These are phyloP conservation scores for Zosterops borbonicus DNA, from an alignment of 2,113 vertebrate genomes.

Conservation along the genomic window DNA sequence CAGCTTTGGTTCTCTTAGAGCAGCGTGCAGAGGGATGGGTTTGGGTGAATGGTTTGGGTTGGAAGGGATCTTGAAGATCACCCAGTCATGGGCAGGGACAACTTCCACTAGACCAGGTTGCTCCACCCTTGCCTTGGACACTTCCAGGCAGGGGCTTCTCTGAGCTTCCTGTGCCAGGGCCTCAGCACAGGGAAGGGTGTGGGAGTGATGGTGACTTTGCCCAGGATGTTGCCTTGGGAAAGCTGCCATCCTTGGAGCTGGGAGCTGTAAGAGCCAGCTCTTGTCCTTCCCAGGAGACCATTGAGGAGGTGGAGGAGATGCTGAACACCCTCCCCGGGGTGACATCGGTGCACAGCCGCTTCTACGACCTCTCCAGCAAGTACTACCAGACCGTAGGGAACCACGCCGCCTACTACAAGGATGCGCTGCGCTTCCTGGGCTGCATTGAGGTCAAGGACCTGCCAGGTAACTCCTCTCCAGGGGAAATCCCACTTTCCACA, in stretches of 20 bases:
- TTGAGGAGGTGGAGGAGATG: slow-evolving; percentile 94
- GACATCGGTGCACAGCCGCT: slow-evolving; percentile 93
- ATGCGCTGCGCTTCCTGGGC: slow-evolving; percentile 91
- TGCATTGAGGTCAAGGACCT: slow-evolving; percentile 93
- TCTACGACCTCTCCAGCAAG: slow-evolving; percentile 97
- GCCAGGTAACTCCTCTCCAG: slow-evolving; percentile 73
- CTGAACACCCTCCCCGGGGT: slow-evolving; percentile 88
- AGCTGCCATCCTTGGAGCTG: background rate
- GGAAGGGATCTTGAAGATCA: background rate
- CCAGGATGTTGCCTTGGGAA: fast-evolving
- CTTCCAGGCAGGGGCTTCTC: background rate
- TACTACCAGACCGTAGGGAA: slow-evolving; percentile 95
- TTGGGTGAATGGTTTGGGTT: background rate
- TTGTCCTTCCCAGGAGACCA: slow-evolving; percentile 80
- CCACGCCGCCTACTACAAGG: slow-evolving; percentile 94
- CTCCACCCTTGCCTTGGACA: background rate
- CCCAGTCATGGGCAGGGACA: background rate
- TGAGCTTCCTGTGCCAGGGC: background rate
- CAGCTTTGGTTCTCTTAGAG: background rate
- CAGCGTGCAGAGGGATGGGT: background rate
- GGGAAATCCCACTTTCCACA: fast-evolving
- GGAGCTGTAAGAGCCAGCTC: background rate
- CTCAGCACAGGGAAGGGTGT: background rate
- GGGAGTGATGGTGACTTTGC: background rate
- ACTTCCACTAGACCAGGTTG: background rate